Percentiles rank a stretch among this genome's conserved stretches.
Conservation (phyloP, 2,113 vertebrate genomes). For the Pteronura brasiliensis region DNA sequence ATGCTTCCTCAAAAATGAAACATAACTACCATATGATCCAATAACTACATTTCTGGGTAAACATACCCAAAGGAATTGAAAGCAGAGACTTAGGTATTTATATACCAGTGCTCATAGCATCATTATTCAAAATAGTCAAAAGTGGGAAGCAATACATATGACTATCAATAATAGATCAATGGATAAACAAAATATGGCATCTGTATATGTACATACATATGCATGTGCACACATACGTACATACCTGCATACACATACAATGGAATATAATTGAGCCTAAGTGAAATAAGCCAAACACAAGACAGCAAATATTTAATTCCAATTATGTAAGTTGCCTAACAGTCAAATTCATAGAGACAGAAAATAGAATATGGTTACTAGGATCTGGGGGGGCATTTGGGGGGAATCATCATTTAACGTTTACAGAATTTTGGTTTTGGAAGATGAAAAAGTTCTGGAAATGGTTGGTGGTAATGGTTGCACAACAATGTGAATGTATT, state of each 20-base stretch:
- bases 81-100: background rate
- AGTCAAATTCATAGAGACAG: background rate
- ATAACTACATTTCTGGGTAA: background rate
- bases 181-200: too few species aligned
- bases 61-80: background rate
- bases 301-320: background rate
- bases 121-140: background rate
- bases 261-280: background rate
- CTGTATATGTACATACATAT: background rate
- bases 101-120: background rate
- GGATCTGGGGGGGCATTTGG: fast-evolving
- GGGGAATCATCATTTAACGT: background rate
- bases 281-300: background rate
- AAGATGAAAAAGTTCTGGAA: background rate
- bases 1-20: background rate
- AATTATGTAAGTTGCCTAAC: background rate
- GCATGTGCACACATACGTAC: background rate
- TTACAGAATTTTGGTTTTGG: background rate
- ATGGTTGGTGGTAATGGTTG: background rate
- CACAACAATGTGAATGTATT: background rate
- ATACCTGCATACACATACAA: background rate
- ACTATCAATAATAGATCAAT: background rate
- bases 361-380: background rate
- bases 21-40: background rate
- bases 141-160: too few species aligned